Conservation (phyloP, 1,140 invertebrate genomes). For the Bombus impatiens region DNA sequence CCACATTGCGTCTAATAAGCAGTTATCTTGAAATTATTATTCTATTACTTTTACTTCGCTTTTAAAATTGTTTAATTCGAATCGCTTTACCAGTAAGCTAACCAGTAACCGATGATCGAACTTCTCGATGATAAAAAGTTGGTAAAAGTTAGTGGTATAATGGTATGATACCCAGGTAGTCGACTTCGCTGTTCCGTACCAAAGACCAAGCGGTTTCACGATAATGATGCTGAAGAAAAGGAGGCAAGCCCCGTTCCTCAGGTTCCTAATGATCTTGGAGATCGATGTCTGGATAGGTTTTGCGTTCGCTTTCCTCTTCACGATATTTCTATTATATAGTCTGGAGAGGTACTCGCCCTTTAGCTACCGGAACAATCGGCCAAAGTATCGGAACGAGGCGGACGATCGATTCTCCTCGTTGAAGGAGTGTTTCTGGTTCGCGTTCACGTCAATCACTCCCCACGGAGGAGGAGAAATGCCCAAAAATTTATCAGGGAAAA, state of each 20-base stretch:
- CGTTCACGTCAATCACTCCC: constrained; percentile 96
- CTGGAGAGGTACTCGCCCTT: constrained; percentile 97
- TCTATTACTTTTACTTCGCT: not conserved
- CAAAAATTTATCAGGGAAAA: constrained; percentile 93
- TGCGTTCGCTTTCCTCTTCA: constrained; percentile 94
- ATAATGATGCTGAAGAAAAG: constrained; percentile 93
- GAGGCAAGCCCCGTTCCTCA: constrained; percentile 92
- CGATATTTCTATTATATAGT: constrained; percentile 94
- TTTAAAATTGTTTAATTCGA: not conserved
- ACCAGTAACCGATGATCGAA: not conserved
- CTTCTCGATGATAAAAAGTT: not conserved
- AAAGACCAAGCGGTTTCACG: constrained; percentile 94
- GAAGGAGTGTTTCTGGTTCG: constrained; percentile 98
- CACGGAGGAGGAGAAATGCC: constrained; percentile 97
- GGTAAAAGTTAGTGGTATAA: not conserved
- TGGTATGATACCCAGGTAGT: constrained; percentile 72
- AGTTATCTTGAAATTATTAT: not conserved
- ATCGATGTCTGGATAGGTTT: constrained; percentile 97
- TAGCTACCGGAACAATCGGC: constrained; percentile 94
- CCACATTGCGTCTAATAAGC: not conserved
- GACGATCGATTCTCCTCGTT: constrained; percentile 95
- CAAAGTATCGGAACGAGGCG: constrained; percentile 94
- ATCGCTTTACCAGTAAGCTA: too few species aligned
- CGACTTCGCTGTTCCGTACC: constrained; percentile 96
- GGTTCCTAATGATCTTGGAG: constrained; percentile 96